A percentile compares a stretch with the other conserved stretches of the same genome.
phyloP scores from a whole-genome alignment of 2,888 invertebrate genomes.

The Apodemia zela region DNA sequence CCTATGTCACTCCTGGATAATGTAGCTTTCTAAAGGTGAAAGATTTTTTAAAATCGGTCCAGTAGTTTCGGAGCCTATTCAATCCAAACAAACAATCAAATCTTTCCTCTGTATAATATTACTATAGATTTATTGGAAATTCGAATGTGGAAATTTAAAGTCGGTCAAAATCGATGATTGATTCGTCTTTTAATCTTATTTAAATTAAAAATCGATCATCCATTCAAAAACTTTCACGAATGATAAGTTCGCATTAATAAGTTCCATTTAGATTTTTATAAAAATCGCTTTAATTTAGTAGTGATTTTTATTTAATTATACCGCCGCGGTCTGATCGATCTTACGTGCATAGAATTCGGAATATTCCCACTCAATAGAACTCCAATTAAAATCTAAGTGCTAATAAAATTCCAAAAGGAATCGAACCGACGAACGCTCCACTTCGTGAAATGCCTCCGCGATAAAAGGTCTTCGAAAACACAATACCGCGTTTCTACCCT shows the following conservation, averaged over 20 bases:
- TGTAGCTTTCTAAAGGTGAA: no score
- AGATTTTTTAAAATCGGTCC: no score
- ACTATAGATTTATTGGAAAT: no score
- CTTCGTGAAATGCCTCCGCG: conserved; percentile 71
- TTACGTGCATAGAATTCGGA: conserved; percentile 33
- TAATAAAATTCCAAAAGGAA: conserved; percentile 73
- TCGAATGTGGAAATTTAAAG: no score
- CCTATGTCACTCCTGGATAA: no score
- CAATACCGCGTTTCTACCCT: conserved; percentile 70
- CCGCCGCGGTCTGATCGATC: conserved; percentile 20
- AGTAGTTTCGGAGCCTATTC: no score
- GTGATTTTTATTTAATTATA: conserved; percentile 22
- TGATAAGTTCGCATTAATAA: not conserved
- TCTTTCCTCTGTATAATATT: no score
- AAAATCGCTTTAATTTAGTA: not conserved
- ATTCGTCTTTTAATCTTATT: not conserved
- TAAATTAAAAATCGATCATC: not conserved
- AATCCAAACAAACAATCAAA: no score
- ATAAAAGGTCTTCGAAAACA: conserved; percentile 79
- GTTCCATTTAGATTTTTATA: not conserved
- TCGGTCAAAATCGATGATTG: not conserved
- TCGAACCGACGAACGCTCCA: conserved; percentile 67
- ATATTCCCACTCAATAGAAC: conserved; percentile 52
- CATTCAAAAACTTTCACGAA: not conserved
- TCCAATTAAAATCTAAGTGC: conserved; percentile 73